phyloP scores from a whole-genome alignment of 2,113 vertebrate species.

The Pomatorhinus ruficollis region DNA sequence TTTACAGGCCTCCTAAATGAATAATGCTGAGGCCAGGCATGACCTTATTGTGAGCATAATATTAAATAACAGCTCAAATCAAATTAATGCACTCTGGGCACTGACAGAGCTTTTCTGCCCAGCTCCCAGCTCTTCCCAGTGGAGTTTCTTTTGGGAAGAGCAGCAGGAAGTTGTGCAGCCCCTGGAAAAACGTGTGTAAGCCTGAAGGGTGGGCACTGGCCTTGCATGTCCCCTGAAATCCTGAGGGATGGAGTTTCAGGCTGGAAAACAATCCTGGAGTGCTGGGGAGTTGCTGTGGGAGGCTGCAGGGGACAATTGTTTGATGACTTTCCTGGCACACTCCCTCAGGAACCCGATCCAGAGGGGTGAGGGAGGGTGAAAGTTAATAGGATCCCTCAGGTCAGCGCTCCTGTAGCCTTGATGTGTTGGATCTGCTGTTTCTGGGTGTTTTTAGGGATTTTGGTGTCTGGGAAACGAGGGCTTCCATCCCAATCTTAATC shows the following conservation, averaged over 20 bases:
- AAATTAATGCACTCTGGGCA: not conserved
- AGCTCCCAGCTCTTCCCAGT: not conserved
- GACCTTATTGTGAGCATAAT: not conserved
- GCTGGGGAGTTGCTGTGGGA: not conserved
- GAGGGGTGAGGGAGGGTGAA: not conserved
- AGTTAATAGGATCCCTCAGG: not conserved
- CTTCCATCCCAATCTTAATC: not conserved
- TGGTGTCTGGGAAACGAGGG: not conserved
- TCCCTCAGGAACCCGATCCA: not conserved
- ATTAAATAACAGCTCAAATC: not conserved
- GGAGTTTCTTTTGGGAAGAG: not conserved
- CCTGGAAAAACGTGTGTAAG: fast-evolving
- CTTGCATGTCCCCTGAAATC: not conserved
- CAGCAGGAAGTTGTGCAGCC: not conserved
- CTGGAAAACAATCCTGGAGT: not conserved
- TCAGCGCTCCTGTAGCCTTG: not conserved
- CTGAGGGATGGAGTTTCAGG: not conserved
- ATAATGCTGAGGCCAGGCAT: not conserved
- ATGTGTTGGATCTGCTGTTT: not conserved
- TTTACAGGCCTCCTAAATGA: not conserved
- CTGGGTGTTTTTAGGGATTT: not conserved
- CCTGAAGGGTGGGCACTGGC: not conserved
- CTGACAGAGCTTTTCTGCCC: not conserved
- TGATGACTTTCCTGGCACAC: not conserved
- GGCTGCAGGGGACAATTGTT: not conserved